A percentile compares a stretch with the other conserved stretches of the same genome.
Conservation (phyloP, 2,113 vertebrate genomes). For the Melanerpes formicivorus region DNA sequence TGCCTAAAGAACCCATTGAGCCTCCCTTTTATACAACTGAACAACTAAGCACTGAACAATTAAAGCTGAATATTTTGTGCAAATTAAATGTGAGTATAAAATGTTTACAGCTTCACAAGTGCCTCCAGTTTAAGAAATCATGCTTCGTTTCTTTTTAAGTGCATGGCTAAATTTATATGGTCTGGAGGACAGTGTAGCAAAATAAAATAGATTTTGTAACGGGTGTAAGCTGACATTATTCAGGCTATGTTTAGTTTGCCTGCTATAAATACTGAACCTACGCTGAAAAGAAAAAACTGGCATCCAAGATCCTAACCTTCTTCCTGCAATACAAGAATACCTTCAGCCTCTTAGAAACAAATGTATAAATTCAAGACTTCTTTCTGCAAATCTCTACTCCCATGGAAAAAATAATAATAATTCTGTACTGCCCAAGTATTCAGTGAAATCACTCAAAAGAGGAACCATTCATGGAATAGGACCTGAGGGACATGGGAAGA, state of each 20-base stretch:
- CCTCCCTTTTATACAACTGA: not conserved
- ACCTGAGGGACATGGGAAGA: not conserved
- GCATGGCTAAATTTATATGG: not conserved
- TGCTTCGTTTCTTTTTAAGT: slow-evolving; percentile 42
- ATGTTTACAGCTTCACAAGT: slow-evolving; percentile 28
- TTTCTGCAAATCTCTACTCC: not conserved
- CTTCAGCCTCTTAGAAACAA: not conserved
- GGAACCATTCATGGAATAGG: not conserved
- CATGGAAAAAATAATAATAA: not conserved
- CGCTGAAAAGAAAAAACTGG: not conserved
- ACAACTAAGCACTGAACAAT: slow-evolving; percentile 9
- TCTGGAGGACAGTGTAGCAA: not conserved
- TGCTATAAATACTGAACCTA: slow-evolving; percentile 11
- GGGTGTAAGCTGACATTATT: not conserved
- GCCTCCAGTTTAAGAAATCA: slow-evolving; percentile 29
- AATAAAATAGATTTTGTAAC: not conserved
- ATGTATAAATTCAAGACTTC: not conserved
- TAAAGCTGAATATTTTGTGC: slow-evolving; percentile 40
- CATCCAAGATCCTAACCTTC: not conserved
- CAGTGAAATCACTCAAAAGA: slow-evolving; percentile 43
- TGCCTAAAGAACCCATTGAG: not conserved
- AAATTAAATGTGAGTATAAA: slow-evolving; percentile 35
- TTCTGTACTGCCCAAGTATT: slow-evolving; percentile 33
- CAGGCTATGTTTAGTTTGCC: not conserved
- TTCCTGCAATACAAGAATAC: not conserved